A percentile compares a stretch with the other conserved stretches of the same genome.
These are phyloP conservation scores for Camelus bactrianus DNA, from an alignment of 2,113 vertebrate species.

Conservation along the genomic window DNA sequence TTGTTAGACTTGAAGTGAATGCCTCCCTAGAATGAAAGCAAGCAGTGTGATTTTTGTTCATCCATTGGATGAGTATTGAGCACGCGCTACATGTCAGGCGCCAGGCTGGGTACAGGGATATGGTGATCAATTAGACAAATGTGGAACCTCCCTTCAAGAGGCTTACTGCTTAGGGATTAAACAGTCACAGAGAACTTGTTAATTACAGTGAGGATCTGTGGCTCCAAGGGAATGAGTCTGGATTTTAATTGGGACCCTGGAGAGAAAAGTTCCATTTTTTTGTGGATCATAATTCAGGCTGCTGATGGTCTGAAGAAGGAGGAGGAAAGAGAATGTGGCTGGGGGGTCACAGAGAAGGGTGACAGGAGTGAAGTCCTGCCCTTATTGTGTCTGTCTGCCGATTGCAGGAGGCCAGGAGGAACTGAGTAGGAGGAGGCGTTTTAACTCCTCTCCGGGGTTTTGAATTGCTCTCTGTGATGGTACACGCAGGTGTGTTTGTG, in stretches of 20 bases:
- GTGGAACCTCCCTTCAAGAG: not conserved
- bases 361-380: not conserved
- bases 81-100: not conserved
- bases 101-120: not conserved
- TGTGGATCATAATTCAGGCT: not conserved
- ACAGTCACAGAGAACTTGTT: slow-evolving; percentile 41
- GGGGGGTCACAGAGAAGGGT: not conserved
- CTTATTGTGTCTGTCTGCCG: not conserved
- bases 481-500: not conserved
- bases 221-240: slow-evolving; percentile 43
- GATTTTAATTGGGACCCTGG: slow-evolving; percentile 64
- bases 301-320: not conserved
- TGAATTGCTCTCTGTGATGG: not conserved
- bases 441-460: not conserved
- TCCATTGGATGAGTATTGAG: not conserved
- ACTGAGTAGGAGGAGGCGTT: not conserved
- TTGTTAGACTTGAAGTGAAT: not conserved
- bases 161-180: not conserved
- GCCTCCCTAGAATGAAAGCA: not conserved
- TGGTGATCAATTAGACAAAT: not conserved
- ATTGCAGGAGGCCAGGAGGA: not conserved
- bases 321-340: not conserved
- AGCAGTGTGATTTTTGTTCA: not conserved
- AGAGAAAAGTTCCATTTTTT: slow-evolving; percentile 57
- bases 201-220: not conserved